phyloP scores from a whole-genome alignment of 1,140 invertebrate genomes.

The Bombus balteatus region DNA sequence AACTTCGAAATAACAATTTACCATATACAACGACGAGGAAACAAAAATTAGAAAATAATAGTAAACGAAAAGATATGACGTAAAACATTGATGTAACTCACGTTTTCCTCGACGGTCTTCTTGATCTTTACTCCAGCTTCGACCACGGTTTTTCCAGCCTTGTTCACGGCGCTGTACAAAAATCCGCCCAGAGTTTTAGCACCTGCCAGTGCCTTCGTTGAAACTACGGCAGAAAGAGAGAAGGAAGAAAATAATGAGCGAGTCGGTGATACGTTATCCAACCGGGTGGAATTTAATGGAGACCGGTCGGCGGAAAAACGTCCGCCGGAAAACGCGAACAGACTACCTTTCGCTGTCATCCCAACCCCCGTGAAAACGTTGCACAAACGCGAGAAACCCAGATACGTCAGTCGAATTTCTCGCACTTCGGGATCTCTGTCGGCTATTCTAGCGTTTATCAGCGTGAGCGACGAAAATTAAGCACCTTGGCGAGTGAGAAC shows the following conservation, averaged over 20 bases:
- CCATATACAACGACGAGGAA: neutral
- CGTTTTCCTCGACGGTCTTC: slow-evolving; percentile 97
- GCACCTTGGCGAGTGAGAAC: neutral
- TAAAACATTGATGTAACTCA: slow-evolving; percentile 83
- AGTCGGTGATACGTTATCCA: slow-evolving; percentile 23
- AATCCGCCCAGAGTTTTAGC: slow-evolving; percentile 96
- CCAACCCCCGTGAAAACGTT: neutral
- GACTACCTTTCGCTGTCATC: too few relatives aligned
- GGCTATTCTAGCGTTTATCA: slow-evolving; percentile 48
- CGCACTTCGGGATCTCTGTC: slow-evolving; percentile 23
- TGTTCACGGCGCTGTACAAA: slow-evolving; percentile 94
- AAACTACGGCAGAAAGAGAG: slow-evolving; percentile 84
- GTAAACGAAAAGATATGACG: neutral
- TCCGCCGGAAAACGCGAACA: neutral
- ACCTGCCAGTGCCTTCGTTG: slow-evolving; percentile 94
- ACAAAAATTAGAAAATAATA: neutral
- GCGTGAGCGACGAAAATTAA: slow-evolving; percentile 23
- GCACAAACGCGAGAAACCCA: slow-evolving; percentile 28
- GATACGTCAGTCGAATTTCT: slow-evolving; percentile 50
- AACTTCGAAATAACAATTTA: neutral
- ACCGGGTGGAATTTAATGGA: neutral
- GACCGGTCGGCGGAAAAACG: neutral
- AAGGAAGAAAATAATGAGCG: slow-evolving; percentile 45
- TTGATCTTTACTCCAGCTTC: slow-evolving; percentile 95
- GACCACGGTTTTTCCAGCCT: slow-evolving; percentile 90